These are phyloP conservation scores for Cremastinae sp. DNA, from an alignment of 2,888 invertebrate genomes.

Conservation along the genomic window DNA sequence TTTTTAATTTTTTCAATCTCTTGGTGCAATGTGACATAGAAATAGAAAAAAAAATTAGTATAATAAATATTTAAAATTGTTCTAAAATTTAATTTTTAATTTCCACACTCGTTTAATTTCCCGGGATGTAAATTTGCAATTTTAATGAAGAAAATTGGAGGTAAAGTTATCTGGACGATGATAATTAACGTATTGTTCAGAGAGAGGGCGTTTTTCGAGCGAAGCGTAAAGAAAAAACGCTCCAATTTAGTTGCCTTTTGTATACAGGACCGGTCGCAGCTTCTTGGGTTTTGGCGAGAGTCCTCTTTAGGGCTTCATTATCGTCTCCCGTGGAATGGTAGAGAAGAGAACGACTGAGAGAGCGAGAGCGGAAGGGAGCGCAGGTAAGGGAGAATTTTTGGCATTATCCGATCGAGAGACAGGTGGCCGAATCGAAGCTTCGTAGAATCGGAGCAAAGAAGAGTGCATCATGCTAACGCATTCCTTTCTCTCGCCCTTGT, in stretches of 20 bases:
- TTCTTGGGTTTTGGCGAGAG: neutral
- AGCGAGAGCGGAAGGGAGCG: slow-evolving; percentile 7
- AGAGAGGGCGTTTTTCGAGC: no score
- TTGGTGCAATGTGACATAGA: no score
- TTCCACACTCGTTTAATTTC: no score
- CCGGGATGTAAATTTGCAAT: no score
- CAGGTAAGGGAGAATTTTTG: slow-evolving; percentile 22
- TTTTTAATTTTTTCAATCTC: no score
- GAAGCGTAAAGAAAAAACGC: no score
- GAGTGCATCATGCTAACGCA: slow-evolving; percentile 5
- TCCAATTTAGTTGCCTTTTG: slow-evolving; percentile 34
- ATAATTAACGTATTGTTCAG: no score
- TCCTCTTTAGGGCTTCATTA: slow-evolving; percentile 61
- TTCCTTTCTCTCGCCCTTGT: slow-evolving; percentile 25
- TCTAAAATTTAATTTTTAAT: no score
- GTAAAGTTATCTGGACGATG: no score
- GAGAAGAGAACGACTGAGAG: neutral
- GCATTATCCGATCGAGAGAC: slow-evolving; percentile 28
- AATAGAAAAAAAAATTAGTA: no score
- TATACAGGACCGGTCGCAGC: slow-evolving; percentile 32
- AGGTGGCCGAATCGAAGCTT: slow-evolving; percentile 49
- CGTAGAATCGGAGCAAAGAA: slow-evolving; percentile 29
- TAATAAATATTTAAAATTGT: no score
- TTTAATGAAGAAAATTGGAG: no score
- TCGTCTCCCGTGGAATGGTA: slow-evolving; percentile 7